Conservation (phyloP, 2,113 vertebrate species). For the Gallinago media region DNA sequence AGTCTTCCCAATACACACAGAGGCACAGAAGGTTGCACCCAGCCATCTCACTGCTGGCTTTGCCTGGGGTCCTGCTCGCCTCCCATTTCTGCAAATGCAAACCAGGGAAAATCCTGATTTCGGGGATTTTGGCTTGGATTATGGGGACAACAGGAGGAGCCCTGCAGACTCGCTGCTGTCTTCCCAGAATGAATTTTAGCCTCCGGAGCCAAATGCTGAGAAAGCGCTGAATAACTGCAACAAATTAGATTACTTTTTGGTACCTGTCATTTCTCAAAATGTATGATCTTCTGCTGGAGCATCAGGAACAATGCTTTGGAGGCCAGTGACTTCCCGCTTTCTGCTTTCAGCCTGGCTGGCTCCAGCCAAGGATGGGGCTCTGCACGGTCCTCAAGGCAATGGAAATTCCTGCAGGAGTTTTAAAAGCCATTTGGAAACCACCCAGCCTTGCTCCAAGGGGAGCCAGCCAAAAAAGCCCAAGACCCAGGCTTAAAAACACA, state of each 20-base stretch:
- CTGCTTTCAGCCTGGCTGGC: neutral
- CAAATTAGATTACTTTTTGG: neutral
- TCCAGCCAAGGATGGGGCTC: neutral
- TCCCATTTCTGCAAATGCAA: neutral
- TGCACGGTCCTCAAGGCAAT: neutral
- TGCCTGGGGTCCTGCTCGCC: fast-evolving
- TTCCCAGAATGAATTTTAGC: neutral
- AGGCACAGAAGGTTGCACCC: neutral
- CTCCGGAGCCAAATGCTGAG: slow-evolving; percentile 32
- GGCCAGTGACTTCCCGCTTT: neutral
- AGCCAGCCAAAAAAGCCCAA: neutral
- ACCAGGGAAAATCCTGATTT: neutral
- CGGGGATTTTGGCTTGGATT: neutral
- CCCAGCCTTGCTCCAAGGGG: neutral
- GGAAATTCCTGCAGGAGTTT: slow-evolving; percentile 5
- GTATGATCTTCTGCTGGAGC: neutral
- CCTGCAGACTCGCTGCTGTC: neutral
- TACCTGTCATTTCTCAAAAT: neutral
- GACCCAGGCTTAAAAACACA: neutral
- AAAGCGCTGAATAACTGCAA: neutral
- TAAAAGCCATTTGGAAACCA: neutral
- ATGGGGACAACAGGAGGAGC: neutral
- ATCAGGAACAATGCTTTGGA: neutral
- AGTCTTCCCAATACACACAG: fast-evolving
- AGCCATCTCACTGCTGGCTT: fast-evolving